Conservation (phyloP, 2,888 invertebrate species). For the Euclidia mi region DNA sequence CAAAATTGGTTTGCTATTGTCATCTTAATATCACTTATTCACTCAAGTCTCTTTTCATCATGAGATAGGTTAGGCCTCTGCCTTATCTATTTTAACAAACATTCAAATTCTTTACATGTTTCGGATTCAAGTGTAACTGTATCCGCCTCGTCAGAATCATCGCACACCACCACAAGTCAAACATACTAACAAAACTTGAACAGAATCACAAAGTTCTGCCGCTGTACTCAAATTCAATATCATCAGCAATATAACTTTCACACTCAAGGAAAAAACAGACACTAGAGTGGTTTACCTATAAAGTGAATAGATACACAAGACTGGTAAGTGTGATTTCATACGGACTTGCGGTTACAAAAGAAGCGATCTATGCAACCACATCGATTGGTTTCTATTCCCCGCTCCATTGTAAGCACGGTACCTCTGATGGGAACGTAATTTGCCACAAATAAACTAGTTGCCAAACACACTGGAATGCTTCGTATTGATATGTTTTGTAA, state of each 20-base stretch:
- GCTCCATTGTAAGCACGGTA: conserved; percentile 55
- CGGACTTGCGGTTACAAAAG: conserved; percentile 76
- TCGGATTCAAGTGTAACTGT: too few species aligned
- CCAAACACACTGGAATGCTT: conserved; percentile 61
- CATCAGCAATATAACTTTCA: conserved; percentile 7
- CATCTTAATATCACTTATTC: too few species aligned
- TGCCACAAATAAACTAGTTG: conserved; percentile 63
- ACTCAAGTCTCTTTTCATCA: too few species aligned
- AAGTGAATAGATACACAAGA: conserved; percentile 33
- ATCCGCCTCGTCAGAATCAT: background rate
- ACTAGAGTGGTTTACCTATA: conserved; percentile 40
- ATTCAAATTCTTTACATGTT: too few species aligned
- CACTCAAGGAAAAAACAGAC: conserved; percentile 13
- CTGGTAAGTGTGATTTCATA: conserved; percentile 68
- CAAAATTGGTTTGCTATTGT: too few species aligned
- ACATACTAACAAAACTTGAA: background rate
- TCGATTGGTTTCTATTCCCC: conserved; percentile 72
- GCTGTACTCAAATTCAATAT: conserved; percentile 1
- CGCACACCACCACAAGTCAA: background rate
- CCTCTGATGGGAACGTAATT: conserved; percentile 75
- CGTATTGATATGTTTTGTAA: conserved; percentile 59
- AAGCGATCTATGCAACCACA: conserved; percentile 76
- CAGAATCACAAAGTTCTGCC: background rate
- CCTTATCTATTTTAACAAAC: too few species aligned
- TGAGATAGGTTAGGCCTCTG: too few species aligned